Base-by-base conservation (phyloP, 2,797 vertebrate species). In the Microcaecilia unicolor region DNA sequence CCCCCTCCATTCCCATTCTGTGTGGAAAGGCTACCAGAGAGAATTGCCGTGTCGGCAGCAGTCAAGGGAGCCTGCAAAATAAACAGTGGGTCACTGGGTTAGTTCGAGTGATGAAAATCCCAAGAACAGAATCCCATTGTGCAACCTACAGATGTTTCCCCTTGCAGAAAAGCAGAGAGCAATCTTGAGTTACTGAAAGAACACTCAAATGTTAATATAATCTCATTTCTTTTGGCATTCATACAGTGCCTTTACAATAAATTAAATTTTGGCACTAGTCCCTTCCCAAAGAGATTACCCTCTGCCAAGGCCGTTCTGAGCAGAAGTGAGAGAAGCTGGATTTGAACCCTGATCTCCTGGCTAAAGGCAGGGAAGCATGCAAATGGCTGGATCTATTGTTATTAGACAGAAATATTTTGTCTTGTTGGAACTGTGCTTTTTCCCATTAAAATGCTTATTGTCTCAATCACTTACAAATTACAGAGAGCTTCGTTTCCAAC, bases 1-100 rank as follows among this genome's bases (percentile, higher is more conserved):
- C 96, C 96, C 0, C 94, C 91, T 53, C 96, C 96, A 0, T 93
- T 98, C 44, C 96, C 96, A 4, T 99, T 99, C 74, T 97, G 93
- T n/a, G 95, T 98, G 4, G 95, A 97, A 51, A 98, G 84, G 56
- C 91, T 98, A 44, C 96, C 96, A 5, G 96, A 95, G 15, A 99
- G 79, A 77, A 97, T 75, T 25, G 94, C 96, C 1, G 94, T 98
- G 70, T 98, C 95, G 25, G 81, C 87, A 15, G 86, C 78, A 10
- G 94, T 99, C 23, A 99, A 72, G 8, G 96, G 96, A 18, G 96
- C 96, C 96, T 99, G 35, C 11, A 58, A 37, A 44, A 3, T 14
- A 7, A 4, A 58, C 3, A 3, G 11, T 32, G 19, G 8, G 29
- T 30, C 37, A 28, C 7, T 10, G 21, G 34, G n/a, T 3, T 18